A percentile compares a stretch with the other conserved stretches of the same genome.
Conservation (phyloP, 2,113 vertebrate species). For the Xiphophorus hellerii region DNA sequence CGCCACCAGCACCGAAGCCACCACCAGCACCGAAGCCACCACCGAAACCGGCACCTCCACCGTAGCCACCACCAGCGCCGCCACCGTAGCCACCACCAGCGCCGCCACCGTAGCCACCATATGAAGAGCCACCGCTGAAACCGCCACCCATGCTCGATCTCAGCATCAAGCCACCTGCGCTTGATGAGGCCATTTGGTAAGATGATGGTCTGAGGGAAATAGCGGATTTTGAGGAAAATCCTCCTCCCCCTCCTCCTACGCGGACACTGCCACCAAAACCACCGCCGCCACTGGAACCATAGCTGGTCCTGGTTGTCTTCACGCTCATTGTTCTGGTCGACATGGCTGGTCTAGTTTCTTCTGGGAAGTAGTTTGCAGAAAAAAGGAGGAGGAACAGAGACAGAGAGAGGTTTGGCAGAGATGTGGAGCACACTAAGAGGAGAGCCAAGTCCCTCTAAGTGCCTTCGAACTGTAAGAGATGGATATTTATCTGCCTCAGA, state of each 20-base stretch:
- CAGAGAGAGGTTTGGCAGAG: slow-evolving; percentile 62
- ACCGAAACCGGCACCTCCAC: slow-evolving; percentile 32
- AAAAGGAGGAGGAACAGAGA: slow-evolving; percentile 31
- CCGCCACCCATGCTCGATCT: no score
- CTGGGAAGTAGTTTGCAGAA: slow-evolving; percentile 29
- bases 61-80: slow-evolving; percentile 41
- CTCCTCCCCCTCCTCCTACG: no score
- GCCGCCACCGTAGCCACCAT: no score
- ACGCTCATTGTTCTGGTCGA: background rate
- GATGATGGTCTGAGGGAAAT: fast-evolving
- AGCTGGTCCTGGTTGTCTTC: background rate
- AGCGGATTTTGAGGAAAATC: slow-evolving; percentile 32
- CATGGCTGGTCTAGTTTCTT: slow-evolving; percentile 52
- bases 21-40: slow-evolving; percentile 26
- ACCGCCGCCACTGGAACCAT: slow-evolving; percentile 39
- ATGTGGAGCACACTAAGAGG: slow-evolving; percentile 77
- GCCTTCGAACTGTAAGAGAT: slow-evolving; percentile 7
- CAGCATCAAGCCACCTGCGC: background rate
- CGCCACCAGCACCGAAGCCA: slow-evolving; percentile 60
- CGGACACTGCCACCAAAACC: background rate
- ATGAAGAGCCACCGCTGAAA: no score
- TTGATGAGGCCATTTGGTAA: background rate
- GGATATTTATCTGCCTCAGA: slow-evolving; percentile 63
- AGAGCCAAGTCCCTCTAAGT: slow-evolving; percentile 78
- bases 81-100: background rate